Evolutionary conservation across 30 jellyfish, hydroid and myxozoan species (phyloP).

Genomic region (Phacellophora camtschatica): DNA sequence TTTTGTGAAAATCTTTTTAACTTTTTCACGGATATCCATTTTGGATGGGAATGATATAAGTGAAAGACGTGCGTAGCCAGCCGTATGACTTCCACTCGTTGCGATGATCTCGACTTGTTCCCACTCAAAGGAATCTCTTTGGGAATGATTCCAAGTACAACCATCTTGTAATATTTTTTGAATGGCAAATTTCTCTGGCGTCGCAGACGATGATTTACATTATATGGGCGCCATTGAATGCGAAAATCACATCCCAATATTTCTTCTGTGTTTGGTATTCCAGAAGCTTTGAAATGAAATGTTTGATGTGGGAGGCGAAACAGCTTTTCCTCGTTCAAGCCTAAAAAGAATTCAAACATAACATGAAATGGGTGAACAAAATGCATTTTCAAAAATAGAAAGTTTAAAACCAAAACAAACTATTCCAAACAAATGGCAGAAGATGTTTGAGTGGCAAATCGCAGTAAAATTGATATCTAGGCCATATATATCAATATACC

Average conservation of each 20-base stretch:
- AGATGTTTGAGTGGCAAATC: too few relatives aligned
- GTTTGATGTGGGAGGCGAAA: conserved; percentile 47
- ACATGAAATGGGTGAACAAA: neutral
- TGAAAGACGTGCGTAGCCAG: conserved; percentile 31
- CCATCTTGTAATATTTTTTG: conserved; percentile 17
- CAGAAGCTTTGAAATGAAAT: conserved; percentile 21
- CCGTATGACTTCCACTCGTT: conserved; percentile 21
- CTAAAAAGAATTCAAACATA: neutral
- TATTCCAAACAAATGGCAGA: too few relatives aligned
- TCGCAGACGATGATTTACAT: conserved; percentile 30
- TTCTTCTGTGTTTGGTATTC: conserved; percentile 33
- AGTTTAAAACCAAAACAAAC: too few relatives aligned
- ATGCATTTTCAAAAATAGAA: neutral
- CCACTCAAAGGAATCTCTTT: neutral
- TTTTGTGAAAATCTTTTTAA: conserved; percentile 12
- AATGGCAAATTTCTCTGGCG: conserved; percentile 7
- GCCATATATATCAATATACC: too few relatives aligned
- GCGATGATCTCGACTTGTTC: neutral
- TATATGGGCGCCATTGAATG: conserved; percentile 37
- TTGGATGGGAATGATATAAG: neutral
- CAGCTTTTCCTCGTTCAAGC: conserved; percentile 17
- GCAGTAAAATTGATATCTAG: too few relatives aligned
- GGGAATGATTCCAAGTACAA: conserved; percentile 39
- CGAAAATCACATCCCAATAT: conserved; percentile 47
- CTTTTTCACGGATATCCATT: conserved; percentile 32